phyloP scores from a whole-genome alignment of 2,113 vertebrate genomes.

The Calonectris borealis region DNA sequence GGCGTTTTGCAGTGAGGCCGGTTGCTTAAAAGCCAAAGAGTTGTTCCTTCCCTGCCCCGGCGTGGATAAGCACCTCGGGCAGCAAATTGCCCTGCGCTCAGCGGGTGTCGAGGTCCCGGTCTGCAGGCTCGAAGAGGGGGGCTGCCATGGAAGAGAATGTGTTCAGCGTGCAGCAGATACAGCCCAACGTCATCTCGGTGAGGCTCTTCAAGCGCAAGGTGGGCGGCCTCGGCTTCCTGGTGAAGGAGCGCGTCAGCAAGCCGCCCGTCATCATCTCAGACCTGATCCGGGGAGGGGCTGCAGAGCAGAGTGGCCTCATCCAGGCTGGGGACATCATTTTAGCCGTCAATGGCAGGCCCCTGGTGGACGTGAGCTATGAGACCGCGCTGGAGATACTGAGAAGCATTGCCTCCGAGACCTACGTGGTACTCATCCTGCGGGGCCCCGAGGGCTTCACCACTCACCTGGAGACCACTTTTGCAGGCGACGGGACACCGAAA shows the following conservation, averaged over 20 bases:
- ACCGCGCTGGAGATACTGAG: constrained; percentile 89
- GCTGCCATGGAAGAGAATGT: constrained; percentile 87
- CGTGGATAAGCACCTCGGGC: rapidly evolving
- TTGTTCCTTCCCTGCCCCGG: neutral
- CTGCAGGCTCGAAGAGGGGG: neutral
- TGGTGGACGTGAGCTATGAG: constrained; percentile 93
- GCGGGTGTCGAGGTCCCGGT: neutral
- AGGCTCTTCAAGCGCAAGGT: constrained; percentile 94
- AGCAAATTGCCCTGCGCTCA: neutral
- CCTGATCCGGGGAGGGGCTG: constrained; percentile 91
- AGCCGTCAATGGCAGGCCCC: constrained; percentile 91
- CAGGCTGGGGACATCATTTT: constrained; percentile 96
- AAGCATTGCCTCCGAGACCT: constrained; percentile 88
- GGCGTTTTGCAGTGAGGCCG: constrained; percentile 14
- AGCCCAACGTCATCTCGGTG: constrained; percentile 97
- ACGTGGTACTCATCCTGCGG: constrained; percentile 92
- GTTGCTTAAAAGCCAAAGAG: neutral
- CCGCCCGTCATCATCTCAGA: constrained; percentile 94
- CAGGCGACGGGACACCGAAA: constrained; percentile 88
- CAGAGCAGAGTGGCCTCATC: constrained; percentile 94
- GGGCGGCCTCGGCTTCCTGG: constrained; percentile 94
- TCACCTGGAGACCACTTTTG: constrained; percentile 94
- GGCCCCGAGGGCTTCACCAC: constrained; percentile 97
- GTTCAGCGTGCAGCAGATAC: constrained; percentile 92
- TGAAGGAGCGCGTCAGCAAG: constrained; percentile 93